Evolutionary conservation across 2,888 invertebrate genomes (phyloP), one percentile per base, ranked within the genome.

Genomic region (Agapostemon virescens): DNA sequence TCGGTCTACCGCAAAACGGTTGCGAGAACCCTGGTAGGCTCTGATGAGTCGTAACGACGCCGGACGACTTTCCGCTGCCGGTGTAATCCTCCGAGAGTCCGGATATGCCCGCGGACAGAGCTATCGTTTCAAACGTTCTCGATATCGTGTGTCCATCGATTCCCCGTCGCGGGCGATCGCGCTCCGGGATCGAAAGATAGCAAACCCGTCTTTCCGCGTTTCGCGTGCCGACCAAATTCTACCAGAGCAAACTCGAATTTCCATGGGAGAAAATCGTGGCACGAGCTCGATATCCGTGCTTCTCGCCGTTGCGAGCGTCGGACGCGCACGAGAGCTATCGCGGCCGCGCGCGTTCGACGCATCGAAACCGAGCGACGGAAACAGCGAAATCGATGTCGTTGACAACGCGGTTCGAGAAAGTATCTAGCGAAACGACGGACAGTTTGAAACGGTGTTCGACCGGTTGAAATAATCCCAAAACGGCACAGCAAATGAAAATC

Each of bases 1-100:
- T 84, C 1, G 87, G 33, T 4, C 89, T 84, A 61, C 93, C 92
- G 67, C 82, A 69, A 0, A 94, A 95, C 80, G 94, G 93, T 87
- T 94, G 93, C 88, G 93, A 93, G 92, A 95, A 95, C 30, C 94
- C 93, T 0, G 95, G 95, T 88, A 94, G 91, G 40, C 93, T 92
- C 84, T 94, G 93, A 63, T 93, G 93, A 61, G 89, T 55, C 0
- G 55, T 89, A 58, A 90, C 91, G 9, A 90, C 90, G 2, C 90
- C 89, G 23, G 91, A 89, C 15, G 90, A 88, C 77, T 92, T 93
- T 36, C 88, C 89, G 85, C 83, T 93, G 0, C 87, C 88, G 0
- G 88, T 88, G 79, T 92, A 92, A 23, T 92, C 91, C 23, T 92
- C 92, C 6, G 87, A 74, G 1, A 91, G 84, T 33, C 87, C 52